Evolutionary conservation across 1,140 invertebrate species (phyloP).

Genomic region (Hirudo medicinalis): DNA sequence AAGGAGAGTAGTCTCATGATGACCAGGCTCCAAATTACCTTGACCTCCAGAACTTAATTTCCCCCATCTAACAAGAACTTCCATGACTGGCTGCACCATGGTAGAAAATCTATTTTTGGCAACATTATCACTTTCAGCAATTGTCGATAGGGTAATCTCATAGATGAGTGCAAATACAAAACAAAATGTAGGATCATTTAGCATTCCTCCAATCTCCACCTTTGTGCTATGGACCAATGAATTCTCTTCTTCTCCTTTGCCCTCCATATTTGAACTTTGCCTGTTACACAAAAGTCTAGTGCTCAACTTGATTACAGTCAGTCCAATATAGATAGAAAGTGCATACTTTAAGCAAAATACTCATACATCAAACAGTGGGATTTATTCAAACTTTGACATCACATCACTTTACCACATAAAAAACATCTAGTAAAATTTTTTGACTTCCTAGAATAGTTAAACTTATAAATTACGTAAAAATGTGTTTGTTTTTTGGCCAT

Average conservation of each 20-base stretch:
- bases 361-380: too few species aligned
- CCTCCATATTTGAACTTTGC: constrained; percentile 1
- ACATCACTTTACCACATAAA: too few species aligned
- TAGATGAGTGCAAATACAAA: constrained; percentile 37
- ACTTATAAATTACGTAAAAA: too few species aligned
- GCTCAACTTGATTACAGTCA: too few species aligned
- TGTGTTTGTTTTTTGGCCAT: too few species aligned
- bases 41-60: background rate
- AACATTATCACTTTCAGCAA: background rate
- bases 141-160: constrained; percentile 32
- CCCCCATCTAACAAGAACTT: constrained; percentile 5
- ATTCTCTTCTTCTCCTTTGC: background rate
- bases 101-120: background rate
- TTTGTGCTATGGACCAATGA: constrained; percentile 31
- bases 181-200: constrained; percentile 35
- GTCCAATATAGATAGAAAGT: too few species aligned
- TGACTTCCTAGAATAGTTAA: too few species aligned
- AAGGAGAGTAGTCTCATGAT: background rate
- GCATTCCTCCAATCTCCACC: constrained; percentile 31
- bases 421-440: too few species aligned
- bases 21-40: background rate
- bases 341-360: too few species aligned
- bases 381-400: too few species aligned
- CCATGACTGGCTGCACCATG: constrained; percentile 5
- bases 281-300: background rate